Percentiles rank a stretch among this genome's conserved stretches.
Evolutionary conservation across 2,888 invertebrate species (phyloP).

Genomic region (Omphaloscelis lunosa): DNA sequence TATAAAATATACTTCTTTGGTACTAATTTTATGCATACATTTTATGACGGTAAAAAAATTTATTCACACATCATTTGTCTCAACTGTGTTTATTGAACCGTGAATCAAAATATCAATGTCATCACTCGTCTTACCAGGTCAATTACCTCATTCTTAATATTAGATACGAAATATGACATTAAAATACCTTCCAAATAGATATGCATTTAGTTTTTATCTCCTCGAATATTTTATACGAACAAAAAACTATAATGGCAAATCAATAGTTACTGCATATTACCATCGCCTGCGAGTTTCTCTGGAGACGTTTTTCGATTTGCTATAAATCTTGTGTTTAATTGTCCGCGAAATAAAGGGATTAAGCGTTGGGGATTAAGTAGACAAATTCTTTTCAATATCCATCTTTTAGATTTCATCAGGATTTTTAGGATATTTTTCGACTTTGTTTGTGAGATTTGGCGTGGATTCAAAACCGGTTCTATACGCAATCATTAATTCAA

Average conservation of each 20-base stretch:
- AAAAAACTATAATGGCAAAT: conserved; percentile 73
- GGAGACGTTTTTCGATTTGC: conserved; percentile 84
- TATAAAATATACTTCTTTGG: neutral
- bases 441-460: conserved; percentile 10
- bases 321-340: conserved; percentile 89
- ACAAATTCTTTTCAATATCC: conserved; percentile 63
- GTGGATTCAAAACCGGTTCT: neutral
- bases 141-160: conserved; percentile 2
- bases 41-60: neutral
- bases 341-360: conserved; percentile 89
- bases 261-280: conserved; percentile 78
- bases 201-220: conserved; percentile 50
- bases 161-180: conserved; percentile 12
- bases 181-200: conserved; percentile 32
- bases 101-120: conserved; percentile 2
- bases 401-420: conserved; percentile 48
- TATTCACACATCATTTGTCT: conserved; percentile 1
- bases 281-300: conserved; percentile 66
- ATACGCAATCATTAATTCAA: neutral
- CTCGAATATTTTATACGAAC: conserved; percentile 37
- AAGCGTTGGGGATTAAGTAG: conserved; percentile 77
- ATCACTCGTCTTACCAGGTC: neutral
- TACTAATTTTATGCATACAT: neutral
- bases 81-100: neutral
- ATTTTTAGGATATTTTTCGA: conserved; percentile 26